Conservation (phyloP, 2,888 invertebrate species). For the Cancer borealis region DNA sequence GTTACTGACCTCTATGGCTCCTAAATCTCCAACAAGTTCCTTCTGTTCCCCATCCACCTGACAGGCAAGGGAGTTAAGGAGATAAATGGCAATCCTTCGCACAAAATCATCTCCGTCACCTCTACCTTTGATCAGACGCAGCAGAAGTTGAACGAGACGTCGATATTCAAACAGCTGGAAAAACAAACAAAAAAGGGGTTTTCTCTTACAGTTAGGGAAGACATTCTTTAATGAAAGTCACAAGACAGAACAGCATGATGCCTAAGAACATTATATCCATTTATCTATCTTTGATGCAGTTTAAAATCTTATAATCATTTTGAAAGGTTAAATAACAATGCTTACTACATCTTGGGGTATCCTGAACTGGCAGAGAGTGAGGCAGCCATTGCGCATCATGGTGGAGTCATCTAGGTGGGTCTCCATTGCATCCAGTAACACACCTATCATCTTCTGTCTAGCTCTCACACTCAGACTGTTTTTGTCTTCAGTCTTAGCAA, state of each 20-base stretch:
- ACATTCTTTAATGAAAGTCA: not conserved
- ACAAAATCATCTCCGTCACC: conserved; percentile 92
- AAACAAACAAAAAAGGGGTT: not conserved
- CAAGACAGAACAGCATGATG: not conserved
- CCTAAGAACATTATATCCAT: not conserved
- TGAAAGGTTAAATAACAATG: not conserved
- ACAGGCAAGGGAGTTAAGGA: conserved; percentile 96
- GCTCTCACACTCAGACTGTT: conserved; percentile 86
- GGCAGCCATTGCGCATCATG: conserved; percentile 97
- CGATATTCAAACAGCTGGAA: conserved; percentile 93
- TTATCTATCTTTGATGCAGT: not conserved
- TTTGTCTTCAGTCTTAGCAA: conserved; percentile 92
- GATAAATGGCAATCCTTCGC: conserved; percentile 95
- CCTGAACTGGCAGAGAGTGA: conserved; percentile 94
- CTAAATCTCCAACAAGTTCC: conserved; percentile 92
- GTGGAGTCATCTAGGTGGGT: conserved; percentile 91
- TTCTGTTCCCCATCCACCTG: conserved; percentile 97
- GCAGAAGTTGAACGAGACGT: conserved; percentile 89
- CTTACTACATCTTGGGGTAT: conserved; percentile 95
- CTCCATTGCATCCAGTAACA: conserved; percentile 93
- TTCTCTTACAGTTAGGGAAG: not conserved
- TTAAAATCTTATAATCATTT: not conserved
- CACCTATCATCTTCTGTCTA: conserved; percentile 89
- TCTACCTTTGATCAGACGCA: conserved; percentile 86
- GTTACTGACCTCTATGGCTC: conserved; percentile 87